Base-by-base conservation (phyloP, 2,113 vertebrate species). In the Misgurnus mizolepis region DNA sequence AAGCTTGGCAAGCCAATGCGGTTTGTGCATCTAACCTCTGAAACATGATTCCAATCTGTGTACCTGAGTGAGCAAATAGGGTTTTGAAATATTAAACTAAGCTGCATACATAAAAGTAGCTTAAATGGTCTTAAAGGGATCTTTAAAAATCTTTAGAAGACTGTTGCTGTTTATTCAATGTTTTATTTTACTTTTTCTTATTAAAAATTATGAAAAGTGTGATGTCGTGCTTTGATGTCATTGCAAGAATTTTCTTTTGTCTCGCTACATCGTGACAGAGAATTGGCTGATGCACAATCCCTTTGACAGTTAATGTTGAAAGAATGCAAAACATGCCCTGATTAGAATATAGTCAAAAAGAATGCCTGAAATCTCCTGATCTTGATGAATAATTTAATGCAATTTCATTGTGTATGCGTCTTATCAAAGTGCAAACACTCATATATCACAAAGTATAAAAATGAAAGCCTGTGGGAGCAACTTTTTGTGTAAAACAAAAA, bases 1-100 rank as follows among this genome's bases (percentile, higher is more conserved):
- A 67, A 27, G 27, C 62, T 82, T 71, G 27, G 22, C 56, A 47
- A 47, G 49, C 55, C 76, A 50, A 76, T 80, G 47, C 70, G 62
- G 34, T 75, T 17, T 17, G 39, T 55, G 64, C 7, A 27, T 69
- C 49, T 67, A 17, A 60, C 61, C 66, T 67, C 50, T 70, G 60
- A 34, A 66, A 69, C 47, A 67, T n/a, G 17, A 7, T 18, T 53
- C 45, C 22, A 22, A 41, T 34, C 18, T 22, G 73, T 47, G 11
- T 62, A 39, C 34, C 58, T 65, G 5, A 64, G 64, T 27, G 47
- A 12, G 27, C 34, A 53, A 8, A 74, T 9, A 61, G 43, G 17
- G 34, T 43, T 72, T 72, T 58, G 34, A 61, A 74, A 47, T 61
- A n/a, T n/a, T 47, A 12, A 73, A 60, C 71, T 43, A 74, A 6